A percentile compares a stretch with the other conserved stretches of the same genome.
These are phyloP conservation scores for Myocastor coypus DNA, from an alignment of 2,113 vertebrate genomes.

Conservation along the genomic window DNA sequence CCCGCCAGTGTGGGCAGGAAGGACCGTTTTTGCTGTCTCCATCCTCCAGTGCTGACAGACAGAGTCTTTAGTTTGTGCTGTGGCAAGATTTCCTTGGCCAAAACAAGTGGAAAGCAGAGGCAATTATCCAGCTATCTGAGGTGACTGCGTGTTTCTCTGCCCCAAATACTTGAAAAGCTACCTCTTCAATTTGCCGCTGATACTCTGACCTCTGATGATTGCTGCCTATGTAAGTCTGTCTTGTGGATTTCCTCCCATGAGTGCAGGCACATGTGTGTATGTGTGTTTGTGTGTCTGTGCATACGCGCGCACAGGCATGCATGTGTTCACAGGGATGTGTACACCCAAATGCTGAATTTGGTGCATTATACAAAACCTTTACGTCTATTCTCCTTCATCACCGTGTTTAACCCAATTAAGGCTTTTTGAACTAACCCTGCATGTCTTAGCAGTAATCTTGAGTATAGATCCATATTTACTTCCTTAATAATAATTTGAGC, in stretches of 20 bases:
- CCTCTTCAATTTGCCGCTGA: constrained; percentile 48
- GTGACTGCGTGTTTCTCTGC: constrained; percentile 73
- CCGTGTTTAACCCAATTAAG: background rate
- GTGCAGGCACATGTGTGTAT: background rate
- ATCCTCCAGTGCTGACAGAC: constrained; percentile 25
- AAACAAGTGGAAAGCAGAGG: constrained; percentile 66
- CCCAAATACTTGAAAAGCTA: constrained; percentile 70
- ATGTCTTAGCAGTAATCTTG: constrained; percentile 8
- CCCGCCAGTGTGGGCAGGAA: constrained; percentile 48
- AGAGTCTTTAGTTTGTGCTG: constrained; percentile 59
- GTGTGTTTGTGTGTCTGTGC: background rate
- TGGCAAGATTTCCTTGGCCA: constrained; percentile 69
- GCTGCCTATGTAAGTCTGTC: background rate
- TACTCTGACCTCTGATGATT: background rate
- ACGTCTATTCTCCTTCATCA: background rate
- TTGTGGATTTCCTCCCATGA: background rate
- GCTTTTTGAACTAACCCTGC: background rate
- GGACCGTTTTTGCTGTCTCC: constrained; percentile 62
- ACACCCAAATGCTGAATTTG: background rate
- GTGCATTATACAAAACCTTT: background rate
- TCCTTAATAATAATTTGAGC: constrained; percentile 28
- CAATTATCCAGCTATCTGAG: constrained; percentile 77
- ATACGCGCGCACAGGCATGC: no score
- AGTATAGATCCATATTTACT: background rate
- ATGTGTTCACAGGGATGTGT: background rate